A percentile compares a stretch with the other conserved stretches of the same genome.
phyloP scores from a whole-genome alignment of 1,140 invertebrate genomes.

The Mycetomoellerius zeteki region DNA sequence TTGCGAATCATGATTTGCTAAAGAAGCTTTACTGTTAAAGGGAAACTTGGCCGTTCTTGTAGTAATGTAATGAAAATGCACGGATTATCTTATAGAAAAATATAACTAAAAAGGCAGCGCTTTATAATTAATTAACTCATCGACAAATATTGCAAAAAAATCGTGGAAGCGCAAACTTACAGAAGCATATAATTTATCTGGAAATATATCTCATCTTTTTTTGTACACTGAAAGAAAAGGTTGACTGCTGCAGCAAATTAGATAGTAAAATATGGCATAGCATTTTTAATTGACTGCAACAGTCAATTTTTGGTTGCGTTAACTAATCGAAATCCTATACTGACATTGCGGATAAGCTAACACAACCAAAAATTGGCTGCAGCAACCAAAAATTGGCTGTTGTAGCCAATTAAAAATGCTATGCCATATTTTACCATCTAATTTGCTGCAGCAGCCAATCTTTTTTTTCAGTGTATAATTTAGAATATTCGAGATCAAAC shows the following conservation, averaged over 20 bases:
- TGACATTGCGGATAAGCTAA: no score
- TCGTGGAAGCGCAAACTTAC: neutral
- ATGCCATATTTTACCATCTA: no score
- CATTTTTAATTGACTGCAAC: no score
- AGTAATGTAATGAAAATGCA: slow-evolving; percentile 2
- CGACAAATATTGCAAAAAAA: neutral
- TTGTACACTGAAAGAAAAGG: no score
- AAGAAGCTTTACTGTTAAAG: slow-evolving; percentile 3
- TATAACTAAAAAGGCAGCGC: neutral
- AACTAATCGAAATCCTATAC: no score
- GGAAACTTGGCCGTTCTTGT: neutral
- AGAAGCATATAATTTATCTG: neutral
- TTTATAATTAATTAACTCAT: slow-evolving; percentile 20
- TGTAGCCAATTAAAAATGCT: no score
- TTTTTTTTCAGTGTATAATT: neutral
- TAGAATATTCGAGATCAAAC: neutral
- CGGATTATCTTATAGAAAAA: neutral
- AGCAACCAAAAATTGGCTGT: no score
- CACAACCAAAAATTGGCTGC: no score
- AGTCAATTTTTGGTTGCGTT: no score
- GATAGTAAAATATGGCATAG: no score
- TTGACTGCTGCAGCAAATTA: no score
- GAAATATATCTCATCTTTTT: neutral
- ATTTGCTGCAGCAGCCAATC: no score
- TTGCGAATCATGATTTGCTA: slow-evolving; percentile 1